Evolutionary conservation across 1,140 invertebrate genomes (phyloP), one percentile per base, ranked within the genome.

Genomic region (Diabrotica virgifera): DNA sequence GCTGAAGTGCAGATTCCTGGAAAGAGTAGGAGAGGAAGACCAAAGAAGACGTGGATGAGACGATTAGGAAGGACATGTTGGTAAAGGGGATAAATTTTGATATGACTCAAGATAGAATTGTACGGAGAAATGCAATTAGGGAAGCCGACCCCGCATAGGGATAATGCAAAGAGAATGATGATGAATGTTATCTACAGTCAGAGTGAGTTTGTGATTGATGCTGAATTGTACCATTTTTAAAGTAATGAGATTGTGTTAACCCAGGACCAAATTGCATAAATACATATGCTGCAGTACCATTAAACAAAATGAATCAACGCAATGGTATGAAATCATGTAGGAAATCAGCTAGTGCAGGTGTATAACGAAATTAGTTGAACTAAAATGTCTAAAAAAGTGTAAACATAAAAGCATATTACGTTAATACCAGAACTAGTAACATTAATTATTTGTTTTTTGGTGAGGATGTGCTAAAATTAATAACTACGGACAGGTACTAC

Each of bases 301-400:
- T 53, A n/a, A 53, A 1, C 52, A 53, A 12, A 10, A 7, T 53
- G 6, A 7, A 7, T 53, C 8, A 10, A n/a, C 7, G 6, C 7
- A 14, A 7, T 53, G 52, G 52, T 53, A 10, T 53, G 6, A 53
- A 12, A 12, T 0, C 7, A 10, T 14, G 7, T 10, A n/a, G 52
- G 12, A 12, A 10, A 10, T 12, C 52, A 10, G 52, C 52, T 10
- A 53, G 52, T 12, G 6, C 11, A 53, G 12, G 12, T 12, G 14
- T 53, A 36, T 71, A 8, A 9, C 13, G 36, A 72, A 68, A 58
- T 14, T 75, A 50, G 46, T 77, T 53, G 75, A 76, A 70, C 70
- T 77, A 35, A 76, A 74, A 67, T 76, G 73, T 66, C 72, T 70
- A 10, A 61, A 68, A 66, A n/a, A n/a, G n/a, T n/a, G n/a, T n/a